Base-by-base conservation (phyloP, 92 coral and sea anemone species). In the Parazoanthus swiftii region DNA sequence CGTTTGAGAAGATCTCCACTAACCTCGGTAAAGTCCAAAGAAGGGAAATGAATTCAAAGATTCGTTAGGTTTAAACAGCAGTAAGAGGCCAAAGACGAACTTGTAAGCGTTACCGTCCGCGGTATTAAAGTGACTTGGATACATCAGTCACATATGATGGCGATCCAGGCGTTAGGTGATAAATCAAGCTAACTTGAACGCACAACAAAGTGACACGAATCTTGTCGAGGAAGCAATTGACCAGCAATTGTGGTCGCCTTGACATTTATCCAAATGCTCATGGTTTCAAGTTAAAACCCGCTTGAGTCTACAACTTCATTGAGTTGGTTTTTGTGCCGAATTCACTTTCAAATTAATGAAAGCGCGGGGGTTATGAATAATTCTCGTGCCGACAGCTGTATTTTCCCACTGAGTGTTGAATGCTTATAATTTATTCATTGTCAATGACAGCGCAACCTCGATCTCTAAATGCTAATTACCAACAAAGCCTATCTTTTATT, bases 341-440 rank as follows among this genome's bases (percentile, higher is more conserved):
- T 84, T 84, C 77, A 84, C 71, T 84, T 84, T 84, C 77, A 84
- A 84, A 84, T 84, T 84, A 73, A 71, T 84, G 79, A 84, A 84
- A 84, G 87, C 54, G 87, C 87, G 79, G 87, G 87, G 87, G 87
- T 84, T 74, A 84, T 84, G 77, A 84, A 70, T 84, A 8, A 84
- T 84, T 84, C 87, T 71, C 29, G 23, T 11, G 13, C 77, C 75
- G 89, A 67, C 91, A 92, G 92, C 94, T 92, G 94, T 90, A 82
- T 74, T 26, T 85, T 84, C 77, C 88, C 82, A 89, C 73, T 83
- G 88, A 85, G 44, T n/a, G 88, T 88, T 82, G 79, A n/a, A 92
- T 82, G 72, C 95, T 93, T 68, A 95, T 95, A 95, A 95, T 95
- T 95, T 93, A 95, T 95, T 95, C 95, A 95, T 93, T 80, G 81